Evolutionary conservation across 92 coral and sea anemone species (phyloP).

Genomic region (Epizoanthus scotinus): DNA sequence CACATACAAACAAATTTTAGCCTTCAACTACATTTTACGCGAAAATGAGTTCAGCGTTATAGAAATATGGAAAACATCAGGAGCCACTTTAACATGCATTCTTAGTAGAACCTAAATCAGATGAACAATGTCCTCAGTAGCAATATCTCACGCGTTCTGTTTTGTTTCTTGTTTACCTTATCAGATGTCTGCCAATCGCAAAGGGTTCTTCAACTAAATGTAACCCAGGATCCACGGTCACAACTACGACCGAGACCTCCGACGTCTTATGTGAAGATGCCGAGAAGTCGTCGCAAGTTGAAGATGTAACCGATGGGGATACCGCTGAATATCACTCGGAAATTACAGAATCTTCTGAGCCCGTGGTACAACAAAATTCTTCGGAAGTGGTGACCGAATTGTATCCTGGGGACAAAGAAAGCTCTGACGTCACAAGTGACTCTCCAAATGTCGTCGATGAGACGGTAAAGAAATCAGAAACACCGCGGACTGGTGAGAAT

Average conservation of each 20-base stretch:
- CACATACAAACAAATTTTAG: too few relatives aligned
- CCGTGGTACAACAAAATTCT: conserved; percentile 22
- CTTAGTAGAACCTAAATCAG: too few relatives aligned
- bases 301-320: neutral
- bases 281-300: conserved; percentile 3
- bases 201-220: conserved; percentile 5
- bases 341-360: neutral
- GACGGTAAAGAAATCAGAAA: conserved; percentile 70
- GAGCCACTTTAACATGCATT: too few relatives aligned
- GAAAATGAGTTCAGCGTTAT: too few relatives aligned
- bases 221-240: neutral
- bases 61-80: too few relatives aligned
- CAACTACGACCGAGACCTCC: neutral
- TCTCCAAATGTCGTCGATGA: conserved; percentile 56
- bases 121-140: neutral
- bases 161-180: neutral
- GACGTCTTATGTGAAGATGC: conserved; percentile 12
- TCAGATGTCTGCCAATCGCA: conserved; percentile 20
- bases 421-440: conserved; percentile 15
- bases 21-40: too few relatives aligned
- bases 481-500: conserved; percentile 24
- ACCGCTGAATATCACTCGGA: neutral
- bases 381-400: conserved; percentile 75
- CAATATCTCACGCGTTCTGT: neutral
- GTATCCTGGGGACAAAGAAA: conserved; percentile 3